Percentiles rank a stretch among this genome's conserved stretches.
phyloP scores from a whole-genome alignment of 1,140 invertebrate genomes.

The Adelges cooleyi region DNA sequence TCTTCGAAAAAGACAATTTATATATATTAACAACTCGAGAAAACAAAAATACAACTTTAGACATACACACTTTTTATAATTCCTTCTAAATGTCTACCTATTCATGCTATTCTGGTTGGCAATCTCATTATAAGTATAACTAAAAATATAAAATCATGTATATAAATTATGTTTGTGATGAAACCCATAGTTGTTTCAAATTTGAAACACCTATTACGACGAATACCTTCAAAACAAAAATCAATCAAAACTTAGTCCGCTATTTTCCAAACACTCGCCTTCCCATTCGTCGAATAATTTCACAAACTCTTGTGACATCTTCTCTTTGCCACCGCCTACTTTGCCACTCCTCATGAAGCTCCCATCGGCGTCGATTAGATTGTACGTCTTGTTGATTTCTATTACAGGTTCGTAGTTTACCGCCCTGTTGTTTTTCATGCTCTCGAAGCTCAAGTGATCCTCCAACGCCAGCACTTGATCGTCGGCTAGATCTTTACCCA shows the following conservation, averaged over 20 bases:
- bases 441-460: slow-evolving; percentile 54
- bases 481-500: slow-evolving; percentile 53
- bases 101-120: too few relatives aligned
- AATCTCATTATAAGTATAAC: too few relatives aligned
- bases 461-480: slow-evolving; percentile 52
- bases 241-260: slow-evolving; percentile 8
- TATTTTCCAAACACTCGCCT: slow-evolving; percentile 42
- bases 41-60: too few relatives aligned
- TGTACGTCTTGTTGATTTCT: slow-evolving; percentile 40
- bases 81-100: too few relatives aligned
- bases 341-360: slow-evolving; percentile 69
- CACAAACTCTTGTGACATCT: slow-evolving; percentile 59
- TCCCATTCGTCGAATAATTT: slow-evolving; percentile 64
- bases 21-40: too few relatives aligned
- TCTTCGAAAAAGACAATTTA: too few relatives aligned
- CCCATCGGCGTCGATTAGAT: slow-evolving; percentile 42
- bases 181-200: too few relatives aligned
- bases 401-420: slow-evolving; percentile 46
- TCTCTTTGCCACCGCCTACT: slow-evolving; percentile 73
- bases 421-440: slow-evolving; percentile 63
- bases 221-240: too few relatives aligned
- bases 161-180: too few relatives aligned
- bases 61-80: too few relatives aligned
- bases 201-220: too few relatives aligned
- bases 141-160: too few relatives aligned